A percentile compares a stretch with the other conserved stretches of the same genome.
Conservation (phyloP, 2,797 vertebrate species). For the Parauchenoglanis ngamensis region DNA sequence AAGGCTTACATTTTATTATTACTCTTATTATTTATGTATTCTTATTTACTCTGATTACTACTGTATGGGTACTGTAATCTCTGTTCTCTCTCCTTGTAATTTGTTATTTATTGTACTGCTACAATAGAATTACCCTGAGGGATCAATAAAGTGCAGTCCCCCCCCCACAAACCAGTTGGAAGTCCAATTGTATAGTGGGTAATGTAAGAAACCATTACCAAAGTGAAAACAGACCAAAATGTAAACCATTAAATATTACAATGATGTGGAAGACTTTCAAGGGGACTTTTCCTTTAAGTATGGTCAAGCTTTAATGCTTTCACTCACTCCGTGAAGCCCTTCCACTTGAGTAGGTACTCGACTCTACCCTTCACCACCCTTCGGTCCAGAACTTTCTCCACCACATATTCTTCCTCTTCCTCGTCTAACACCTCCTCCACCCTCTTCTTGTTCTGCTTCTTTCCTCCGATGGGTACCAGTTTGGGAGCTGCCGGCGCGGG, state of each 20-base stretch:
- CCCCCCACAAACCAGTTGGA: too few species aligned
- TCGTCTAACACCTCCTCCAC: constrained; percentile 91
- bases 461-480: constrained; percentile 84
- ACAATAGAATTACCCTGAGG: not conserved
- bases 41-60: not conserved
- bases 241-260: not conserved
- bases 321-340: constrained; percentile 93
- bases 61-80: not conserved
- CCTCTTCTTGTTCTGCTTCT: constrained; percentile 93
- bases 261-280: not conserved
- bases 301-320: not conserved
- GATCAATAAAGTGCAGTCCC: not conserved
- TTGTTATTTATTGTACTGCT: too few species aligned
- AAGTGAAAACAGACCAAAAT: not conserved
- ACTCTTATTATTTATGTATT: not conserved
- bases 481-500: constrained; percentile 75
- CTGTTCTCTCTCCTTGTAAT: not conserved
- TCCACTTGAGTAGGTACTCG: constrained; percentile 96
- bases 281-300: not conserved
- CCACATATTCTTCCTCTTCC: constrained; percentile 96
- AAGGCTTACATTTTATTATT: not conserved
- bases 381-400: constrained; percentile 93
- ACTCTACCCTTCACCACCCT: constrained; percentile 90
- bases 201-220: not conserved
- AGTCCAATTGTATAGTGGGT: not conserved